A percentile compares a stretch with the other conserved stretches of the same genome.
Conservation (phyloP, 2,797 vertebrate genomes). For the Artibeus lituratus region DNA sequence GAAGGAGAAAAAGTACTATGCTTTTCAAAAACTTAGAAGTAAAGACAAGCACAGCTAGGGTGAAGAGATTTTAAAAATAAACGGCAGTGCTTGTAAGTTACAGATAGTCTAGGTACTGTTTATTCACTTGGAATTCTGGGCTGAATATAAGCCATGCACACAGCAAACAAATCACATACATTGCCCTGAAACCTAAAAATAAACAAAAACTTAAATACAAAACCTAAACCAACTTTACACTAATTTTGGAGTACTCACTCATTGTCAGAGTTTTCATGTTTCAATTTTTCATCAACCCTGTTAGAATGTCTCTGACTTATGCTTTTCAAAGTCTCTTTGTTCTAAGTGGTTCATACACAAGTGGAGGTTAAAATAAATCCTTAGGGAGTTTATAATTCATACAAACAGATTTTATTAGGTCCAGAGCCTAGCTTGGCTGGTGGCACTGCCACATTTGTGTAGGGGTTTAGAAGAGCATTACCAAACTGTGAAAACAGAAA, state of each 20-base stretch:
- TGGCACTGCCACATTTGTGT: background rate
- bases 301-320: background rate
- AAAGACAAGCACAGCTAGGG: background rate
- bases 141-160: background rate
- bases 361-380: background rate
- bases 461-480: background rate
- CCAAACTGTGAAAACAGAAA: background rate
- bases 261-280: background rate
- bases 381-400: background rate
- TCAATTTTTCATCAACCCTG: background rate
- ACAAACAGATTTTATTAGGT: background rate
- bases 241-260: background rate
- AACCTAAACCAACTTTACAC: background rate
- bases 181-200: background rate
- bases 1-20: background rate
- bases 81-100: background rate
- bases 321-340: background rate
- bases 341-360: background rate
- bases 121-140: background rate
- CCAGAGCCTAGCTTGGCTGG: background rate
- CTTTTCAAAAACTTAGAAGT: slow-evolving; percentile 49
- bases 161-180: background rate
- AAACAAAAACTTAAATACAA: background rate
- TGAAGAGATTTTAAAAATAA: slow-evolving; percentile 36
- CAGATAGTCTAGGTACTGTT: background rate